A percentile compares a stretch with the other conserved stretches of the same genome.
Evolutionary conservation across 2,113 vertebrate species (phyloP).

Genomic region (human (Homo sapiens)): GRCh38 chr3:2807001-2807500

Average conservation of each 20-base stretch:
- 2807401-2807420: conserved; percentile 57
- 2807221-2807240: not conserved
- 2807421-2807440: conserved; percentile 71
- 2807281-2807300: not conserved
- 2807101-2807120: not conserved
- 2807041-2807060: not conserved
- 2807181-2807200: not conserved
- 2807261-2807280: not conserved
- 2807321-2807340: conserved; percentile 30
- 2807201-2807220: not conserved
- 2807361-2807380: conserved; percentile 75
- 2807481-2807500: not conserved
- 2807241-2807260: not conserved
- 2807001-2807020: not conserved
- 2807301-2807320: conserved; percentile 4
- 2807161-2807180: not conserved
- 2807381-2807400: conserved; percentile 75
- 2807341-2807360: conserved; percentile 57
- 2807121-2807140: not conserved
- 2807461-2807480: conserved; percentile 3
- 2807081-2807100: not conserved
- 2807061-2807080: not conserved
- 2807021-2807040: not conserved
- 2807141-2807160: not conserved
- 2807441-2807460: conserved; percentile 65